phyloP scores from a whole-genome alignment of 1,140 invertebrate species.

The Halesus radiatus region DNA sequence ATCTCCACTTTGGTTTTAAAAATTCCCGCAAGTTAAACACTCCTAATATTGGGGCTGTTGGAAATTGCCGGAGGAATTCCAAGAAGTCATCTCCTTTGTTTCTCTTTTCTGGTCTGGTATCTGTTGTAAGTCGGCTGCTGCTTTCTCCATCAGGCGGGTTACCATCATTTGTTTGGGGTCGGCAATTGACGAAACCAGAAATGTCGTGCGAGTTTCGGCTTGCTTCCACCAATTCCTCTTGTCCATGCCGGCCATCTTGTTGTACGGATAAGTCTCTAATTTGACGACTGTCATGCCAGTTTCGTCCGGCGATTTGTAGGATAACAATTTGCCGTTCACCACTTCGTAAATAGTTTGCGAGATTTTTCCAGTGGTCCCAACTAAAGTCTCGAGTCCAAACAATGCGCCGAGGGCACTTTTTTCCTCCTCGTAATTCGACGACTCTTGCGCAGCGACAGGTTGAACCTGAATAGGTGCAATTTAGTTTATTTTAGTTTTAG shows the following conservation, averaged over 20 bases:
- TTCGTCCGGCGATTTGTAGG: conserved; percentile 19
- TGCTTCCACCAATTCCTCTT: no score
- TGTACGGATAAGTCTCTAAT: neutral
- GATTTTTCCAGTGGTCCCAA: conserved; percentile 31
- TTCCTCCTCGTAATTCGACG: neutral
- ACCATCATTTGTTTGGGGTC: neutral
- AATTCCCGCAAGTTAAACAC: neutral
- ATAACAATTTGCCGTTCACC: conserved; percentile 34
- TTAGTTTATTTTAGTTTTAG: no score
- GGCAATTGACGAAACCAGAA: no score
- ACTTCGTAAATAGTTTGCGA: conserved; percentile 46
- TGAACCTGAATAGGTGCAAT: neutral
- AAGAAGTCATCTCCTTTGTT: conserved; percentile 25
- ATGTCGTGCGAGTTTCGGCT: no score
- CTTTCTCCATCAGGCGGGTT: neutral
- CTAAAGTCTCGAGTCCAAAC: neutral
- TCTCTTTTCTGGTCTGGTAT: neutral
- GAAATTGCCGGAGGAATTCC: neutral
- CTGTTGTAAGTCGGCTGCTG: neutral
- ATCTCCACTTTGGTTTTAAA: neutral
- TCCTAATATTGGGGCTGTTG: neutral
- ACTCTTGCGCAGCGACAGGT: neutral
- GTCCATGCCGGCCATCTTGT: no score
- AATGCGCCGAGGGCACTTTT: neutral
- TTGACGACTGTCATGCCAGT: conserved; percentile 48